Evolutionary conservation across 23 tunicate species (phyloP), one percentile per base, ranked within the genome.

Genomic region (Corella eumyota): DNA sequence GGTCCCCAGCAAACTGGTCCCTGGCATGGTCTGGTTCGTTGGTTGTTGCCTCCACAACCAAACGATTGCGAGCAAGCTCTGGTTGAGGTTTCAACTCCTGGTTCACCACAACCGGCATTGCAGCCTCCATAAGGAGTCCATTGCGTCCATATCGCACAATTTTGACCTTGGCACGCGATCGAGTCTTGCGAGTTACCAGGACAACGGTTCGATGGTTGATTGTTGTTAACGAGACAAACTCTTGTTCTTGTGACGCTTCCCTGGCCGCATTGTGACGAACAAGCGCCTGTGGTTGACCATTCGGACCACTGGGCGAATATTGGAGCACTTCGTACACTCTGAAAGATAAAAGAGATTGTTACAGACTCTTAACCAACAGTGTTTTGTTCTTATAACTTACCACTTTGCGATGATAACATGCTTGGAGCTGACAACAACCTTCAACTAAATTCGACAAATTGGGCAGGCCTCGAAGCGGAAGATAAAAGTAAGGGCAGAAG

Each of bases 401-500:
- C n/a, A n/a, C n/a, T n/a, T n/a, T n/a, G n/a, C n/a, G n/a, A n/a
- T n/a, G n/a, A n/a, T n/a, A n/a, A n/a, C n/a, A n/a, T n/a, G n/a
- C n/a, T n/a, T n/a, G n/a, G n/a, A n/a, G n/a, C n/a, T n/a, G n/a
- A n/a, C n/a, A n/a, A n/a, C n/a, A n/a, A n/a, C n/a, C n/a, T n/a
- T n/a, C n/a, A n/a, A n/a, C n/a, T n/a, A n/a, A n/a, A n/a, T n/a
- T n/a, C n/a, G n/a, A n/a, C n/a, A n/a, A n/a, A n/a, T n/a, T n/a
- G n/a, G 70, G 70, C 46, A 65, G 28, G 3, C 58, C 58, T 6
- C 57, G 58, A 46, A 65, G 33, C 32, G 70, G 58, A 21, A 65
- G 37, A 22, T 22, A 62, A 9, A 62, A 46, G 25, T 65, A 65
- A 34, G 70, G 70, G 30, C 70, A 65, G 34, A 20, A 65, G 25